phyloP scores from a whole-genome alignment of 2,888 invertebrate species.

The Mythimna impura region DNA sequence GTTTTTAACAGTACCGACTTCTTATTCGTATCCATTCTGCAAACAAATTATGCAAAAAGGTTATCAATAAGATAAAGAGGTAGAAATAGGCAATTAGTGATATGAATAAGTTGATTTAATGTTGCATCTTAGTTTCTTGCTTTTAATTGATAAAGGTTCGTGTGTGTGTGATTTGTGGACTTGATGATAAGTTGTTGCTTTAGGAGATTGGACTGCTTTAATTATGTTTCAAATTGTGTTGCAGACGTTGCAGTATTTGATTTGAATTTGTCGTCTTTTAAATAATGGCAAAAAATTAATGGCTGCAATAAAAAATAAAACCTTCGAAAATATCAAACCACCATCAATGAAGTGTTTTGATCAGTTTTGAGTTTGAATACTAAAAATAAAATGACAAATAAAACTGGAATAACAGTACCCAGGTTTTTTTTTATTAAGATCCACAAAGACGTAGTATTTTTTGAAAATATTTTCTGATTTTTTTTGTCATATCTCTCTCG shows the following conservation, averaged over 20 bases:
- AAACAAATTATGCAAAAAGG: constrained; percentile 52
- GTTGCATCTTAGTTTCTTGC: constrained; percentile 30
- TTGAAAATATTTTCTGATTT: not conserved
- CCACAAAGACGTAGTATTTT: not conserved
- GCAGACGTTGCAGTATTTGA: not conserved
- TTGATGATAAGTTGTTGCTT: constrained; percentile 15
- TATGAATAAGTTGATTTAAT: constrained; percentile 32
- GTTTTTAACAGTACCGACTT: constrained; percentile 79
- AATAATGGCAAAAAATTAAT: not conserved
- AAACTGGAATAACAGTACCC: not conserved
- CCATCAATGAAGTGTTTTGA: not conserved
- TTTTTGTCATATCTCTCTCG: not conserved
- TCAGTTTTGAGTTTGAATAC: not conserved
- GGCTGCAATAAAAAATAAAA: not conserved
- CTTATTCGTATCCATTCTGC: constrained; percentile 76
- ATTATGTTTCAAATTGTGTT: not conserved
- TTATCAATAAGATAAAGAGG: constrained; percentile 30
- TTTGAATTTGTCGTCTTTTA: not conserved
- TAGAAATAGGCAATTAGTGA: constrained; percentile 46
- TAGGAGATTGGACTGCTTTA: not conserved
- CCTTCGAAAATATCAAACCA: not conserved
- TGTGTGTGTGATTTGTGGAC: constrained; percentile 15
- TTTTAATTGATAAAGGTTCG: constrained; percentile 29
- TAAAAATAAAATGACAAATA: not conserved
- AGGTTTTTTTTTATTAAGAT: not conserved